Evolutionary conservation across 2,797 vertebrate species (phyloP), one percentile per base, ranked within the genome.

Genomic region (Tenualosa ilisha): DNA sequence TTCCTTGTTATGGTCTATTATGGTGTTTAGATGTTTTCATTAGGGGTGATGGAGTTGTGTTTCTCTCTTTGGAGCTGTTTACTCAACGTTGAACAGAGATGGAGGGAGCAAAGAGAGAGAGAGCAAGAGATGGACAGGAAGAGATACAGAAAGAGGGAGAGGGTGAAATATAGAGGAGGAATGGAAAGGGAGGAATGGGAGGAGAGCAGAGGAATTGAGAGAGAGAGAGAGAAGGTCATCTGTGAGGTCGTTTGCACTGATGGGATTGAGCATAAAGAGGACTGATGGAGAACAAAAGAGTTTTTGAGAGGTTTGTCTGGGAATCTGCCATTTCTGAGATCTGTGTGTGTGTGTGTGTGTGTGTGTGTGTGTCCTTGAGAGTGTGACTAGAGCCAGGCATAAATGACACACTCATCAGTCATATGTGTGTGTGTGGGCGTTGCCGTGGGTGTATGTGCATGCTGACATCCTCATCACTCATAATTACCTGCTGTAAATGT

Each of bases 271-370:
- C 6, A 17, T 22, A 22, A 59, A 59, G 54, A 59, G 54, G 20
- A 59, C 2, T 6, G 56, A 59, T 59, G 56, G 56, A 1, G 56
- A 59, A 20, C 31, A 13, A 26, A 72, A 40, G 65, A 72, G 65
- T 5, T 72, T 72, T 40, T 26, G 65, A 37, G 65, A 72, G 65
- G 26, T 3, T 37, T 26, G 65, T 37, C 65, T 72, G 65, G 26
- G 12, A 72, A 72, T 72, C 6, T 37, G 65, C 43, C 81, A 49
- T 49, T 5, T 81, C 2, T 81, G 43, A 22, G 81, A 26, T 72
- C 12, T 72, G 65, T 72, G 65, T 72, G 24, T 31, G 65, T 72
- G 65, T 72, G 26, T 65, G 63, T 65, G 63, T 65, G 24, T 65
- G 63, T 65, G 63, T 65, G 65, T 72, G 26, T 72, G 11, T 31